Conservation (phyloP, 2,797 vertebrate species). For the Eulemur rubriventer region DNA sequence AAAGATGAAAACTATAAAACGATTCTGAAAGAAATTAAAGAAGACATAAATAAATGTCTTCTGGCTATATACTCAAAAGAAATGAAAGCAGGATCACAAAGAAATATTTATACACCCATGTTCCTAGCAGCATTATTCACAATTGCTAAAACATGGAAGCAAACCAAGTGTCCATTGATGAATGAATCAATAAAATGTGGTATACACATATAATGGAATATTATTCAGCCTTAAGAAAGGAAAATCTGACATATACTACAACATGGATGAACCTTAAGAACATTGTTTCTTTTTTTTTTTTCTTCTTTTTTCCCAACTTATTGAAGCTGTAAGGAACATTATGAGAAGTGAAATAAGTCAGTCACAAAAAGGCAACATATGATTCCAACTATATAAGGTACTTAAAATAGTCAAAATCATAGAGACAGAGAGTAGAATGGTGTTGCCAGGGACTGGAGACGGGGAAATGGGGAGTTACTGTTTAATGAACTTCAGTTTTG, state of each 20-base stretch:
- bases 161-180: neutral
- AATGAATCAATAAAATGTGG: neutral
- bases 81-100: neutral
- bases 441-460: neutral
- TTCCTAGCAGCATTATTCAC: no score
- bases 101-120: no score
- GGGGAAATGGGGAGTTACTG: neutral
- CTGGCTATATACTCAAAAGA: neutral
- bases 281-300: no score
- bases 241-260: neutral
- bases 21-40: no score
- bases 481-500: neutral
- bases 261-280: neutral
- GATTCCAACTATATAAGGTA: neutral
- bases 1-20: no score
- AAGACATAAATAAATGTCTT: neutral
- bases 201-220: neutral
- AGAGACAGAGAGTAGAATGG: neutral
- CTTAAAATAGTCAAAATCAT: neutral
- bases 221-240: neutral
- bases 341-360: neutral
- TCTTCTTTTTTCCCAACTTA: no score
- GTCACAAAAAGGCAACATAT: neutral
- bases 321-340: no score
- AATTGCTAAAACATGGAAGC: neutral